A percentile compares a stretch with the other conserved stretches of the same genome.
phyloP scores from a whole-genome alignment of 2,113 vertebrate species.

The Rhegmatorhina hoffmannsi region DNA sequence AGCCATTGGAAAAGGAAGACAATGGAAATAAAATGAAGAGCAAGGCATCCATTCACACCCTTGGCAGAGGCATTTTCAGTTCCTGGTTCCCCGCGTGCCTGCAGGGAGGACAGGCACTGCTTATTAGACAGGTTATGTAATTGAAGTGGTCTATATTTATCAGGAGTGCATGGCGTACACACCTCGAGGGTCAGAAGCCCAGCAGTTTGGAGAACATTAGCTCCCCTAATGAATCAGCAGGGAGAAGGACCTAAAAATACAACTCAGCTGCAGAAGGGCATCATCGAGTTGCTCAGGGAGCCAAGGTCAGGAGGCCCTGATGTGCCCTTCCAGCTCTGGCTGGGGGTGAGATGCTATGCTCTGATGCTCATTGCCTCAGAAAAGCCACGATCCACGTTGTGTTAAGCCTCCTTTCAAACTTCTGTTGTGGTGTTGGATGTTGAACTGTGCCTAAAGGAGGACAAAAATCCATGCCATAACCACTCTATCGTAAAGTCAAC shows the following conservation, averaged over 20 bases:
- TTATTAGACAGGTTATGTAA: conserved; percentile 24
- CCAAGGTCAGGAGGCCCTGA: background rate
- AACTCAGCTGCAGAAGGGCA: background rate
- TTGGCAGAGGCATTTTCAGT: background rate
- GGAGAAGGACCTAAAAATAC: conserved; percentile 36
- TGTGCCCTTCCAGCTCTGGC: background rate
- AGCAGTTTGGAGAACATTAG: conserved; percentile 5
- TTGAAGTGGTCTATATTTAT: conserved; percentile 59
- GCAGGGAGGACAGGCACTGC: background rate
- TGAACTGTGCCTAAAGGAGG: background rate
- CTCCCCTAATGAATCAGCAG: conserved; percentile 44
- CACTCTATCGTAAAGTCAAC: background rate
- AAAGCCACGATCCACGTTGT: background rate
- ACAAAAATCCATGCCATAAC: background rate
- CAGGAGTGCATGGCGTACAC: background rate
- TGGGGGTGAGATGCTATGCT: background rate
- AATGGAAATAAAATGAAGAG: background rate
- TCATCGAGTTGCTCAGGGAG: background rate
- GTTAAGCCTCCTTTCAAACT: background rate
- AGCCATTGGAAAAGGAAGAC: background rate
- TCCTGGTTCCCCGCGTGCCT: rapidly evolving
- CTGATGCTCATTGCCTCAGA: background rate
- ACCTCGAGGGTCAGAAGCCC: conserved; percentile 38
- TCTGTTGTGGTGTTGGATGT: background rate
- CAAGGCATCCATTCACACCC: background rate